Conservation (phyloP, 2,113 vertebrate genomes). For the Calyptommatus sinebrachiatus region DNA sequence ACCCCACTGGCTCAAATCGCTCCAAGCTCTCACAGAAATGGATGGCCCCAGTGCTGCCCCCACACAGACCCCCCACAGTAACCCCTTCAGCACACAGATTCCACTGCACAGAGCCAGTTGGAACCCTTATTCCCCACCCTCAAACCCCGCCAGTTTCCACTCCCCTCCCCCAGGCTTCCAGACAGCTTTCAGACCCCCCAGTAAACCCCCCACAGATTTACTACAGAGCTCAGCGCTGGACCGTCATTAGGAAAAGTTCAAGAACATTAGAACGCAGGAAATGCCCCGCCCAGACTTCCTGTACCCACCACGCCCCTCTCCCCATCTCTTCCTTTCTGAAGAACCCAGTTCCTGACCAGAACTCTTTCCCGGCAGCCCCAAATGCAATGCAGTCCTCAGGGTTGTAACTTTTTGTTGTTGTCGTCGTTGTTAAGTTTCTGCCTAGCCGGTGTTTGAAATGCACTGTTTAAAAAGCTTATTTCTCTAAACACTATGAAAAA, state of each 20-base stretch:
- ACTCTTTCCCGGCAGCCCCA: slow-evolving; percentile 62
- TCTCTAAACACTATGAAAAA: slow-evolving; percentile 63
- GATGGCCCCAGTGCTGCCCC: slow-evolving; percentile 86
- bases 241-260: slow-evolving; percentile 90
- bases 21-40: slow-evolving; percentile 98
- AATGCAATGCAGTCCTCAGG: slow-evolving; percentile 75
- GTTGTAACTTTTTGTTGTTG: slow-evolving; percentile 62
- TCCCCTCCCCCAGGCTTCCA: slow-evolving; percentile 97
- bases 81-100: slow-evolving; percentile 89
- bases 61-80: slow-evolving; percentile 81
- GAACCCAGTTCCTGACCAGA: slow-evolving; percentile 75
- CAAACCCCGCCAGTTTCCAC: slow-evolving; percentile 91
- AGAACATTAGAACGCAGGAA: slow-evolving; percentile 83
- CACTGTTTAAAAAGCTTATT: slow-evolving; percentile 66
- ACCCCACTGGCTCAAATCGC: slow-evolving; percentile 98
- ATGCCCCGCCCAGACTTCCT: slow-evolving; percentile 75
- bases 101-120: slow-evolving; percentile 97
- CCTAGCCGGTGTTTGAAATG: slow-evolving; percentile 70
- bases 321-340: slow-evolving; percentile 82
- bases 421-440: slow-evolving; percentile 59
- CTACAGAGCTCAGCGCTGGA: slow-evolving; percentile 97
- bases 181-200: slow-evolving; percentile 97
- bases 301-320: slow-evolving; percentile 66
- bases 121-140: slow-evolving; percentile 89
- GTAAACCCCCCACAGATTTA: slow-evolving; percentile 97